Evolutionary conservation across 2,888 invertebrate species (phyloP).

Genomic region (Dolichomitus sp.): DNA sequence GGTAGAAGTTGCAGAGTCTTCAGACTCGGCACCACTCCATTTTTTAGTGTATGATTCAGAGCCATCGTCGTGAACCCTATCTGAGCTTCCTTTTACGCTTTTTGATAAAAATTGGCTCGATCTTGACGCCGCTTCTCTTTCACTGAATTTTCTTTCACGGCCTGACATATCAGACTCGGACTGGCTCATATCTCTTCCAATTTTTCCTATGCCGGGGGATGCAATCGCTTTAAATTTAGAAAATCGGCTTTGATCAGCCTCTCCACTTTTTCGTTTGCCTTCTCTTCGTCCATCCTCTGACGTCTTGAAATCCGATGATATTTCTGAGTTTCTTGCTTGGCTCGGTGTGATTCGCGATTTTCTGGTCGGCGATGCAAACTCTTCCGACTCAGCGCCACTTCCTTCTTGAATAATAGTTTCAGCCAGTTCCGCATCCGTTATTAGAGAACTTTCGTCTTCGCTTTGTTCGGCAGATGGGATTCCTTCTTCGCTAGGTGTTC

Average conservation of each 20-base stretch:
- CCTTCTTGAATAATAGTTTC: conserved; percentile 16
- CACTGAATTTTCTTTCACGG: not conserved
- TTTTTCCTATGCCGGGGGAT: not conserved
- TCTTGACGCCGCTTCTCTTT: not conserved
- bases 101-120: not conserved
- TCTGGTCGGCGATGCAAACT: not conserved
- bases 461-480: not conserved
- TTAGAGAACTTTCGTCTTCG: not conserved
- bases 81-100: not conserved
- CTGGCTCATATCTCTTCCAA: not conserved
- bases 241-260: not conserved
- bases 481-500: not conserved
- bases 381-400: conserved; percentile 5
- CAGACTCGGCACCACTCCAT: not conserved
- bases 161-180: not conserved
- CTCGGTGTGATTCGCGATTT: not conserved
- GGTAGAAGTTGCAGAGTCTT: not conserved
- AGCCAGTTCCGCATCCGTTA: conserved; percentile 5
- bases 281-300: not conserved
- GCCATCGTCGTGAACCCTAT: not conserved
- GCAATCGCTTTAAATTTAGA: not conserved
- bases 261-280: not conserved
- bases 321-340: not conserved
- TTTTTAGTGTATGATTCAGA: not conserved
- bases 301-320: not conserved